Conservation (phyloP, 1,140 invertebrate genomes). For the Sitophilus oryzae region DNA sequence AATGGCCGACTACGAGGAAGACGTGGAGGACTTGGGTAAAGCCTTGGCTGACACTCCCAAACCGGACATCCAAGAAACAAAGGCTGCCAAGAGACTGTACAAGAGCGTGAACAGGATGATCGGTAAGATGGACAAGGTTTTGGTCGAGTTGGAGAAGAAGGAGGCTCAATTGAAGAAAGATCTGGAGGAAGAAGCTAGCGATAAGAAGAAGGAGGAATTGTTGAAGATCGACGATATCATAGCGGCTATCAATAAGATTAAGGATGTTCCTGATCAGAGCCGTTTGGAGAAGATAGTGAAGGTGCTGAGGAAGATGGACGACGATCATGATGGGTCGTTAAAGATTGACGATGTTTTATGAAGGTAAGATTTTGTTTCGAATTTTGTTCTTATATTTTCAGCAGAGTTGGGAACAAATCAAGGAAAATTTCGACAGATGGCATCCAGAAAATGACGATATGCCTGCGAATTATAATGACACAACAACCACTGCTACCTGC, state of each 20-base stretch:
- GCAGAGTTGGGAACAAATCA: too few relatives aligned
- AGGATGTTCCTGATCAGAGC: constrained; percentile 78
- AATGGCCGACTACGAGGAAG: constrained; percentile 88
- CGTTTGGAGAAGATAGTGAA: constrained; percentile 76
- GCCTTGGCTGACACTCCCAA: constrained; percentile 63
- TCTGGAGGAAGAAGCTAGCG: constrained; percentile 41
- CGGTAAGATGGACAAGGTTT: constrained; percentile 69
- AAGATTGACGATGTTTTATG: constrained; percentile 86
- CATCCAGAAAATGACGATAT: too few relatives aligned
- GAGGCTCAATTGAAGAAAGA: constrained; percentile 57
- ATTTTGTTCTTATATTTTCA: too few relatives aligned
- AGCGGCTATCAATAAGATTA: constrained; percentile 71
- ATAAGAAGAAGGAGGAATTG: constrained; percentile 58
- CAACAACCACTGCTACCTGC: too few relatives aligned
- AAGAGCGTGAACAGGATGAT: constrained; percentile 87
- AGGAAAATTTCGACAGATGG: too few relatives aligned
- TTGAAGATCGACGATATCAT: constrained; percentile 87
- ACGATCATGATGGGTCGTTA: constrained; percentile 86
- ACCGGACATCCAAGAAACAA: constrained; percentile 67
- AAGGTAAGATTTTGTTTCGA: constrained; percentile 73
- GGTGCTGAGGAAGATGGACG: constrained; percentile 81
- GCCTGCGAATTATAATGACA: too few relatives aligned
- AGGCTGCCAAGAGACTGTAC: constrained; percentile 70
- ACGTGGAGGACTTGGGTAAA: constrained; percentile 72
- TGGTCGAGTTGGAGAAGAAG: constrained; percentile 67